Evolutionary conservation across 2,797 vertebrate species (phyloP).

Genomic region (Tadarida brasiliensis): DNA sequence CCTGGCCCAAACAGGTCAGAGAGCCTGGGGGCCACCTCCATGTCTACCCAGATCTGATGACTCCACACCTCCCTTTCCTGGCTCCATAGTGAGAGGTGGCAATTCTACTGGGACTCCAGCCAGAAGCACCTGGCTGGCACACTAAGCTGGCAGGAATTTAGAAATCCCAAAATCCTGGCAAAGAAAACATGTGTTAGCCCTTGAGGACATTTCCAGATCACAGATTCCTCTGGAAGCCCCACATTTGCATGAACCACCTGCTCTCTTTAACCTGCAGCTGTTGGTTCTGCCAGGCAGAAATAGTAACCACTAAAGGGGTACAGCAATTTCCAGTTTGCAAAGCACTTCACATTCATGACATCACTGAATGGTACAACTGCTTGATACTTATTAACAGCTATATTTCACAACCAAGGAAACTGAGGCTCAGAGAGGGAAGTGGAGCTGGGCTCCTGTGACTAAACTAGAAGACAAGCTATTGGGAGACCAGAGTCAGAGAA

Average conservation of each 20-base stretch:
- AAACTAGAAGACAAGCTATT: background rate
- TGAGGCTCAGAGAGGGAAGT: background rate
- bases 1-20: background rate
- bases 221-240: background rate
- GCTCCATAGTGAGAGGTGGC: background rate
- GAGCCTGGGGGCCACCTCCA: background rate
- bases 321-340: background rate
- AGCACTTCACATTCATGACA: background rate
- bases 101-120: background rate
- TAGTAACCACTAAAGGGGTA: background rate
- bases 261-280: background rate
- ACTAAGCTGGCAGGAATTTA: constrained; percentile 13
- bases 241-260: background rate
- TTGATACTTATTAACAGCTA: background rate
- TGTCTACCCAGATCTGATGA: background rate
- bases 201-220: background rate
- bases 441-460: background rate
- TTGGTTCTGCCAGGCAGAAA: background rate
- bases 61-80: background rate
- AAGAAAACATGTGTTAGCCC: background rate
- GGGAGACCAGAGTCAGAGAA: background rate
- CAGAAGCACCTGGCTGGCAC: background rate
- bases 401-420: constrained; percentile 1
- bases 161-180: background rate
- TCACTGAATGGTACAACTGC: background rate